phyloP scores from a whole-genome alignment of 2,113 vertebrate genomes.

The Syngnathus floridae region DNA sequence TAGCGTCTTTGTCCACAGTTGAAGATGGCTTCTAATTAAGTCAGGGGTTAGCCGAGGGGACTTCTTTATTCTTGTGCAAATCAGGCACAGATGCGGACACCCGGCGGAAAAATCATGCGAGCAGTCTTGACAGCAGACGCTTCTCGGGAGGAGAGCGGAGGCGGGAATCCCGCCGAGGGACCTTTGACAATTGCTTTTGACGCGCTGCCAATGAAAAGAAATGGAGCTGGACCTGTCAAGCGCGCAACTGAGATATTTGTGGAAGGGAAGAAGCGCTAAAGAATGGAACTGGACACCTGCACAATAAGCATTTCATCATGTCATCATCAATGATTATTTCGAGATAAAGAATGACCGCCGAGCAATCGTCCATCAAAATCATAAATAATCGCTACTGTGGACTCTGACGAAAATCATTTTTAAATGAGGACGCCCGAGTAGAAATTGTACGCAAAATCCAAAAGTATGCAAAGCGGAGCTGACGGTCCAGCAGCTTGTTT shows the following conservation, averaged over 20 bases:
- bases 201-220: conserved; percentile 47
- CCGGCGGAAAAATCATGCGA: conserved; percentile 59
- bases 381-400: not conserved
- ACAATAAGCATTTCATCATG: not conserved
- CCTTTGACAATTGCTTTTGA: conserved; percentile 51
- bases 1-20: conserved; percentile 50
- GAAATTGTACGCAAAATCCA: not conserved
- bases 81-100: conserved; percentile 74
- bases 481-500: not conserved
- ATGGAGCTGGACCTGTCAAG: conserved; percentile 57
- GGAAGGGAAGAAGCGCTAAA: conserved; percentile 28
- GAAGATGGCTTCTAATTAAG: conserved; percentile 67
- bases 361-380: too few relatives aligned
- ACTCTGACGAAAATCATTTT: not conserved
- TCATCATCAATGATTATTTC: not conserved
- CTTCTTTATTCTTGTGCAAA: conserved; percentile 70
- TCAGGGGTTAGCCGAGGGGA: conserved; percentile 45
- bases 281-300: not conserved
- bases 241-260: conserved; percentile 62
- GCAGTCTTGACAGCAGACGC: conserved; percentile 63
- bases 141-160: conserved; percentile 37
- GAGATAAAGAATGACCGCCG: not conserved
- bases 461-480: too few relatives aligned
- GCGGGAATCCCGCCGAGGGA: conserved; percentile 45
- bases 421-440: too few relatives aligned